Evolutionary conservation across 2,888 invertebrate genomes (phyloP).

Genomic region (Dasypogon diadema): DNA sequence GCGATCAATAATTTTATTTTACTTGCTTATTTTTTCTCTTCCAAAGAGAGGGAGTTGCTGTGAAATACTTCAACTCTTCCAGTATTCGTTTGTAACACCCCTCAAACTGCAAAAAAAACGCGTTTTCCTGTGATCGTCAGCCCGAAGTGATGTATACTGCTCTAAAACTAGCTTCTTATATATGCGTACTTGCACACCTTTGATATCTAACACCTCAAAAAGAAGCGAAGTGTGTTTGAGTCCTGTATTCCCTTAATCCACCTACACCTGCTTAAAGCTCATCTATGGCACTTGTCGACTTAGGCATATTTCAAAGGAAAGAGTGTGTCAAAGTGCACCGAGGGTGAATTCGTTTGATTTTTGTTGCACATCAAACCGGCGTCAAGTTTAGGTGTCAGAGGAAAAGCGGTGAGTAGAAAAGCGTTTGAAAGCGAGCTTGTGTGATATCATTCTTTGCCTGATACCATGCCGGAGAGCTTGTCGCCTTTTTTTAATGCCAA

Average conservation of each 20-base stretch:
- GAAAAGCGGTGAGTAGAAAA: conserved; percentile 13
- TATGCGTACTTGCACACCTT: conserved; percentile 55
- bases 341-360: conserved; percentile 23
- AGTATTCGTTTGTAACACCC: too few species aligned
- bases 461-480: conserved; percentile 66
- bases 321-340: conserved; percentile 41
- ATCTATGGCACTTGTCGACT: conserved; percentile 40
- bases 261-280: conserved; percentile 30
- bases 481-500: conserved; percentile 75
- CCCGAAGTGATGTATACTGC: background rate
- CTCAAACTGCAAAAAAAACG: too few species aligned
- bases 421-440: background rate
- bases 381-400: conserved; percentile 19
- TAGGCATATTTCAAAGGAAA: conserved; percentile 9
- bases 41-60: too few species aligned
- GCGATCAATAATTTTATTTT: too few species aligned
- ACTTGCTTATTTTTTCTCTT: too few species aligned
- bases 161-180: conserved; percentile 52
- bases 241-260: conserved; percentile 30
- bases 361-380: conserved; percentile 25
- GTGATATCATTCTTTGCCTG: conserved; percentile 44
- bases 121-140: too few species aligned
- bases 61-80: too few species aligned
- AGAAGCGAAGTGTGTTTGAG: conserved; percentile 25
- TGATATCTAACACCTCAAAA: conserved; percentile 53